Evolutionary conservation across 30 jellyfish, hydroid and myxozoan species (phyloP).

Genomic region (Aurelia coerulea): DNA sequence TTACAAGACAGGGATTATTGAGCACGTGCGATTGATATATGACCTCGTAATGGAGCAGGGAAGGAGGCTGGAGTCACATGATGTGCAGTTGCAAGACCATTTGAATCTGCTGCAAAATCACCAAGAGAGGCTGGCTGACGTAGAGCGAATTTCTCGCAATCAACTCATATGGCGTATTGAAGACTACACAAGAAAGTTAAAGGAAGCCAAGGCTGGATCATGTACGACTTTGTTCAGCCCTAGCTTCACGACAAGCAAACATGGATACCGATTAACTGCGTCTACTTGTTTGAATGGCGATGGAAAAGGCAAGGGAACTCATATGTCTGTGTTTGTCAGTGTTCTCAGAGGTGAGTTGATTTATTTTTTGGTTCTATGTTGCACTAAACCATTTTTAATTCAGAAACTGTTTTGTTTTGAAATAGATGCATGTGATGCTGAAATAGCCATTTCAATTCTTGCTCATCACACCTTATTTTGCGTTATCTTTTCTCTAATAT

Average conservation of each 20-base stretch:
- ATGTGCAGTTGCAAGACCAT: constrained; percentile 93
- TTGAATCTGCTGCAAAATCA: constrained; percentile 90
- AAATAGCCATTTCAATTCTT: too few species aligned
- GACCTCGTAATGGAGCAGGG: constrained; percentile 96
- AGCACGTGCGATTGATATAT: constrained; percentile 94
- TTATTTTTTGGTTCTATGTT: too few species aligned
- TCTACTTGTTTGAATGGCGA: constrained; percentile 97
- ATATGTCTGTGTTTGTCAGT: constrained; percentile 94
- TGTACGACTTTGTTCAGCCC: constrained; percentile 97
- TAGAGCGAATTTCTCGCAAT: constrained; percentile 86
- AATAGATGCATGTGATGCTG: too few species aligned
- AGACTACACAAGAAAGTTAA: constrained; percentile 86
- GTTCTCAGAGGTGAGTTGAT: constrained; percentile 83
- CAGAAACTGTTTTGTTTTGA: too few species aligned
- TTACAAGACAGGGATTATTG: constrained; percentile 95
- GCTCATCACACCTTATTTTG: too few species aligned
- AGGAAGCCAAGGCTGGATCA: constrained; percentile 97
- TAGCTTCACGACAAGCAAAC: constrained; percentile 94
- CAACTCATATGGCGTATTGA: constrained; percentile 98
- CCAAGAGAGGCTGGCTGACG: constrained; percentile 87
- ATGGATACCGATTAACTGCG: constrained; percentile 94
- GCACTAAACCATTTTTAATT: too few species aligned
- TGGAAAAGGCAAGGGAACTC: constrained; percentile 99
- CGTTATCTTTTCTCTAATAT: neutral
- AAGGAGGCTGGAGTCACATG: constrained; percentile 88